These are phyloP conservation scores for Galagoides demidoff DNA, from an alignment of 2,797 vertebrate species.

Conservation along the genomic window DNA sequence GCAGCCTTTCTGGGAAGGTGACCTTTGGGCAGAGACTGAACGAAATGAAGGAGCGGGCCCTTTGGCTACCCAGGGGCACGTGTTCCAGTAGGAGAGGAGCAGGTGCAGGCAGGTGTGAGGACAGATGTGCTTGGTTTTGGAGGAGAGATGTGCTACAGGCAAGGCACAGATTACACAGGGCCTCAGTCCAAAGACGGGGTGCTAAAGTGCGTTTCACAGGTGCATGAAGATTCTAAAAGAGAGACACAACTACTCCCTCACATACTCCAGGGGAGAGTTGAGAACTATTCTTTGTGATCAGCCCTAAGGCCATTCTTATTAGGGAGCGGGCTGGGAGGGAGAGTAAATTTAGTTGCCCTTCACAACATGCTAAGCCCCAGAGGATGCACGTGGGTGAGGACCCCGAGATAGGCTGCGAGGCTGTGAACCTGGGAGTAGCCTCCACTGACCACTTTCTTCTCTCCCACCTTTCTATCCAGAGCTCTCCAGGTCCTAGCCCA, in stretches of 20 bases:
- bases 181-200: not conserved
- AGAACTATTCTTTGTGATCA: not conserved
- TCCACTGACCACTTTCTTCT: not conserved
- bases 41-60: not conserved
- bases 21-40: constrained; percentile 9
- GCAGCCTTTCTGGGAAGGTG: constrained; percentile 9
- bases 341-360: not conserved
- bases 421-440: not conserved
- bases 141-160: not conserved
- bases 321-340: too few relatives aligned
- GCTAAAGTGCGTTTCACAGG: not conserved
- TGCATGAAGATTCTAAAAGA: not conserved
- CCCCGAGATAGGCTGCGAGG: not conserved
- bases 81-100: not conserved
- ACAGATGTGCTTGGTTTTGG: not conserved
- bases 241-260: not conserved
- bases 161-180: not conserved
- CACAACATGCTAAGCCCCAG: not conserved
- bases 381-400: not conserved
- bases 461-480: not conserved
- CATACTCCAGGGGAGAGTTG: not conserved
- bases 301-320: not conserved
- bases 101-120: not conserved
- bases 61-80: not conserved
- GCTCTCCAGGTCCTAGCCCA: not conserved